Conservation (phyloP, 2,797 vertebrate genomes). For the Chromobotia macracanthus region DNA sequence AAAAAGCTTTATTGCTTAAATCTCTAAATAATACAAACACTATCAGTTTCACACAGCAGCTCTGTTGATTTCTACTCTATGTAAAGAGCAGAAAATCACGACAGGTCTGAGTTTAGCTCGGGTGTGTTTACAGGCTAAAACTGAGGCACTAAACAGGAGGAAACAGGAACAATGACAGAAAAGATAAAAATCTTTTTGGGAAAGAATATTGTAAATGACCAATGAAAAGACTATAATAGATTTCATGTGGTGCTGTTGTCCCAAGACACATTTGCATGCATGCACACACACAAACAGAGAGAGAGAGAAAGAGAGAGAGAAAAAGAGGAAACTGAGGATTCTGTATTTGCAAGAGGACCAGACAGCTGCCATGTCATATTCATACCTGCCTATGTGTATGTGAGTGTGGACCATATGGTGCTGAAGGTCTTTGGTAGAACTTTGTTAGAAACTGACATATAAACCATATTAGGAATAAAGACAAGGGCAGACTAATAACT, state of each 20-base stretch:
- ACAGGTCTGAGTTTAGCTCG: not conserved
- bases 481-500: constrained; percentile 25
- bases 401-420: constrained; percentile 27
- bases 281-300: constrained; percentile 20
- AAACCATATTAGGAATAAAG: constrained; percentile 17
- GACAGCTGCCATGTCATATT: constrained; percentile 23
- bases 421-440: constrained; percentile 20
- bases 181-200: constrained; percentile 6
- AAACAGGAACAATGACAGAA: constrained; percentile 13
- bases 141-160: constrained; percentile 3
- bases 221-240: constrained; percentile 32
- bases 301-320: constrained; percentile 3
- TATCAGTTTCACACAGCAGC: not conserved
- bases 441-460: constrained; percentile 3
- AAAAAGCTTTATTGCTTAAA: too few species aligned
- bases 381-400: constrained; percentile 10
- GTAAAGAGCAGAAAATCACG: constrained; percentile 10
- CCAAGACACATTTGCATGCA: constrained; percentile 29
- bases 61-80: not conserved
- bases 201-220: constrained; percentile 24
- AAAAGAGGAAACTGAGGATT: too few species aligned
- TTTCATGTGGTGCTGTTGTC: constrained; percentile 37
- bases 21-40: not conserved
- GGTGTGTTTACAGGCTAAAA: constrained; percentile 20
- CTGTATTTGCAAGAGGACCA: constrained; percentile 9